Evolutionary conservation across 2,113 vertebrate species (phyloP).

Genomic region (Acanthisitta chloris): DNA sequence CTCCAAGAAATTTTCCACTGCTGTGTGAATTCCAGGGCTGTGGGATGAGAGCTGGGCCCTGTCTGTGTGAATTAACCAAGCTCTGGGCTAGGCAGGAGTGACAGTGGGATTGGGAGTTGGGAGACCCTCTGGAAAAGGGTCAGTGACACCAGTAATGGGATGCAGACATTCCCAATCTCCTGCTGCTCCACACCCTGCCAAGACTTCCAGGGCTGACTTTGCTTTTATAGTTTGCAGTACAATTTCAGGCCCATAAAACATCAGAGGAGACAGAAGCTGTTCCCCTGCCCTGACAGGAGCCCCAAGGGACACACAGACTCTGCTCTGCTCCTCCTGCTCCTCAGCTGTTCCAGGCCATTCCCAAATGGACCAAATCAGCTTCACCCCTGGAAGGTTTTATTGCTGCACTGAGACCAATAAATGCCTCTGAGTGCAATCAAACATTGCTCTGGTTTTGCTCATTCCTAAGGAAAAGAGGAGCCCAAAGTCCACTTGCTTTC

Average conservation of each 20-base stretch:
- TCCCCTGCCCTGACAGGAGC: background rate
- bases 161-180: conserved; percentile 12
- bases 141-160: conserved; percentile 34
- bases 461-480: background rate
- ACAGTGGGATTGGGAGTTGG: background rate
- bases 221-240: background rate
- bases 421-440: background rate
- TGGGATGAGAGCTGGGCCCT: background rate
- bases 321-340: background rate
- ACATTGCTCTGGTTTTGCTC: background rate
- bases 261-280: background rate
- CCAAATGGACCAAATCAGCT: background rate
- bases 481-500: background rate
- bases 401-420: background rate
- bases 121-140: conserved; percentile 19
- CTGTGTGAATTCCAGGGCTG: background rate
- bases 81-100: background rate
- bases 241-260: conserved; percentile 27
- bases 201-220: background rate
- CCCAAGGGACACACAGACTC: background rate
- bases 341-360: background rate
- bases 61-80: background rate
- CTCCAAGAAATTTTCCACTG: background rate
- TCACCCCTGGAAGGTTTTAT: background rate
- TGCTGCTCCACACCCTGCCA: conserved; percentile 14